Evolutionary conservation across 2,113 vertebrate genomes (phyloP).

Genomic region (Parotia lawesii): DNA sequence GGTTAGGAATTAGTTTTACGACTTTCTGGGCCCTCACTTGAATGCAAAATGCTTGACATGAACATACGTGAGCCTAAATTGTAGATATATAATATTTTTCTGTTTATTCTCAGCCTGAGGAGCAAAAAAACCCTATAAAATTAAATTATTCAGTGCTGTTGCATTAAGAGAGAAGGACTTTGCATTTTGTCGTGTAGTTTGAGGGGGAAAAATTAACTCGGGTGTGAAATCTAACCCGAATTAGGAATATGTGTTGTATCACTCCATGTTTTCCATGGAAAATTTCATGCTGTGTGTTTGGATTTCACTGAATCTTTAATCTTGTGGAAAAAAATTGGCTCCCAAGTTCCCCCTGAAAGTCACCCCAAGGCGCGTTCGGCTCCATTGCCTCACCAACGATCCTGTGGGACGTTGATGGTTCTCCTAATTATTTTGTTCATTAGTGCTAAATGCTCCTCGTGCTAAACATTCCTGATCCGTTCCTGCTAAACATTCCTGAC

Average conservation of each 20-base stretch:
- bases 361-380: accelerated
- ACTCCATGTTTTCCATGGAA: background rate
- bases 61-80: background rate
- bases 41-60: background rate
- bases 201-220: background rate
- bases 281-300: too few species aligned
- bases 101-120: background rate
- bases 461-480: background rate
- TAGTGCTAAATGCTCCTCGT: background rate
- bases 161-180: background rate
- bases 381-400: background rate
- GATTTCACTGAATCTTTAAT: background rate
- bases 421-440: background rate
- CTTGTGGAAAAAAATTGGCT: background rate
- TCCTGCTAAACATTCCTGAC: background rate
- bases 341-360: background rate
- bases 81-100: background rate
- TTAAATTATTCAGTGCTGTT: background rate
- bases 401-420: background rate
- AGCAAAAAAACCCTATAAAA: background rate
- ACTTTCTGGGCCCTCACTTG: background rate
- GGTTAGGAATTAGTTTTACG: background rate
- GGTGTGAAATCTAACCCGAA: background rate
- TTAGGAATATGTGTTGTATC: accelerated
- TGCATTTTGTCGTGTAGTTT: background rate